Evolutionary conservation across 2,888 invertebrate genomes (phyloP).

Genomic region (Acronicta leporina): DNA sequence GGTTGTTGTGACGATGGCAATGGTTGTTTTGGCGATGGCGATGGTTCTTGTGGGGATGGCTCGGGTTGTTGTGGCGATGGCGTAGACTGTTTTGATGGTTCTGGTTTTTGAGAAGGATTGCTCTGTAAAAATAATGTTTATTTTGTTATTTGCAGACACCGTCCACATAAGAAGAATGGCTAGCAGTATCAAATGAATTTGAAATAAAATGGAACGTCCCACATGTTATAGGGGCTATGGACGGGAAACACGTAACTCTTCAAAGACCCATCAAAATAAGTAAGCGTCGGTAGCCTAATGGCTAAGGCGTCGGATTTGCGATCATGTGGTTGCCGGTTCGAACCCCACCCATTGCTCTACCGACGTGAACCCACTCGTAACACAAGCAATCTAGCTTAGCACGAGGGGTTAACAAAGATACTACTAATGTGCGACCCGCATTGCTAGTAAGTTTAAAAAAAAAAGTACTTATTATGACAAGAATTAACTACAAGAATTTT

Average conservation of each 20-base stretch:
- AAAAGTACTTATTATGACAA: too few relatives aligned
- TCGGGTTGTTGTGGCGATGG: conserved; percentile 7
- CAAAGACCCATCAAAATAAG: neutral
- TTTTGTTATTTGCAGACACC: conserved; percentile 34
- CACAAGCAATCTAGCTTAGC: too few relatives aligned
- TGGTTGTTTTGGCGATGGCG: neutral
- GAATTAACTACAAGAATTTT: conserved; percentile 1
- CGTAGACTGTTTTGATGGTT: conserved; percentile 18
- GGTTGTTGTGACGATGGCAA: neutral
- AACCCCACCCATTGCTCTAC: too few relatives aligned
- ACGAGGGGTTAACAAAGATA: too few relatives aligned
- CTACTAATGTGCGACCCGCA: too few relatives aligned
- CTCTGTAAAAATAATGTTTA: conserved; percentile 21
- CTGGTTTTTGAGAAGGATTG: conserved; percentile 12
- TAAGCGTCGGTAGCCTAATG: too few relatives aligned
- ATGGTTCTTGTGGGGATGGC: neutral
- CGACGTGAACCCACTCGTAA: too few relatives aligned
- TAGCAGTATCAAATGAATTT: conserved; percentile 28
- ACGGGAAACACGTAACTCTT: conserved; percentile 3
- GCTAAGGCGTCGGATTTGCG: too few relatives aligned
- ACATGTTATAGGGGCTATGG: conserved; percentile 4
- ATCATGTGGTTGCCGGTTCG: too few relatives aligned
- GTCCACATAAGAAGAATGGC: conserved; percentile 35
- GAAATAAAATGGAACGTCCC: conserved; percentile 33
- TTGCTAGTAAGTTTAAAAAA: too few relatives aligned